Base-by-base conservation (phyloP, 2,888 invertebrate species). In the Drymonia ruficornis region DNA sequence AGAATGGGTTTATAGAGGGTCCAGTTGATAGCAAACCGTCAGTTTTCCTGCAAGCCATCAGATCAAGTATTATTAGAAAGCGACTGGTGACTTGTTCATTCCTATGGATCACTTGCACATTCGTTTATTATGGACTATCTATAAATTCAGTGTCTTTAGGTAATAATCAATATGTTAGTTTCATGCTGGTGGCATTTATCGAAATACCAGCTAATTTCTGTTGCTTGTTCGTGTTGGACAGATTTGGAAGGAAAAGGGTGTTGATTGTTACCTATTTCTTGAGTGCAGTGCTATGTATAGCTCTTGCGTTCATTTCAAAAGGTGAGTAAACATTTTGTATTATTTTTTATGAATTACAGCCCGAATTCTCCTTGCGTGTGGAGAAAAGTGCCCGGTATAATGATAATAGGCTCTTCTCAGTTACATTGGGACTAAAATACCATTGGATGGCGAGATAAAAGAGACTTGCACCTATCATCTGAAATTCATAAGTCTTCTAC, bases 61-160 rank as follows among this genome's bases (percentile, higher is more conserved):
- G 86, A 72, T 94, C 95, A 1, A 88, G 87, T 56, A 91, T 93
- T 49, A 91, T 96, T 45, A 82, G 93, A 28, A 82, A 90, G 34
- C 89, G 96, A 71, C 83, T 95, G 57, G 61, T 94, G 0, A 94
- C 94, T 53, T 96, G 96, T 66, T 95, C 95, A 9, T 94, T 96
- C 71, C 94, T 96, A 72, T 97, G 97, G 97, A 94, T 96, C 8
- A 95, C 96, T 0, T 96, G 96, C 78, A 95, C 96, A 0, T 95
- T 97, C 70, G 95, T 97, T 6, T 97, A 96, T 77, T 97, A 96
- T 68, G 97, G 97, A 0, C 83, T 97, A 13, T 96, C 96, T 0
- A 93, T 97, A 53, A 96, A 96, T 79, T 95, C 97, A 0, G 96
- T 96, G 2, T 93, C 95, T 0, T 83, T 97, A 52, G 94, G 95